Evolutionary conservation across 2,113 vertebrate species (phyloP).

Genomic region (Emydocephalus ijimae): DNA sequence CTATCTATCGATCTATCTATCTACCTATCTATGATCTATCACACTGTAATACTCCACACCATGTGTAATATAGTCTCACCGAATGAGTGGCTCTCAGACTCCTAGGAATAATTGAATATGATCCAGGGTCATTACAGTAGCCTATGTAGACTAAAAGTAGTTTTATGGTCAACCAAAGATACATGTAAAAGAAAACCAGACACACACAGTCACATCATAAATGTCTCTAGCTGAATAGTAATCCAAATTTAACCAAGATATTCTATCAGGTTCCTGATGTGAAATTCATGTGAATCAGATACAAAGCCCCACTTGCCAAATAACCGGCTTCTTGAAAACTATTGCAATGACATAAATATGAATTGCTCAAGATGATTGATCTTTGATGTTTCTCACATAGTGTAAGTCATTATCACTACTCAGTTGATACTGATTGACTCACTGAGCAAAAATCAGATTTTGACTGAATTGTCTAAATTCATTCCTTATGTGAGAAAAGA

Average conservation of each 20-base stretch:
- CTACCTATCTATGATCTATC: not conserved
- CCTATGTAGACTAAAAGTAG: not conserved
- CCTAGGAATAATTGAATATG: not conserved
- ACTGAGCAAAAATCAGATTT: not conserved
- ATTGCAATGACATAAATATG: not conserved
- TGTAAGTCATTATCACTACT: not conserved
- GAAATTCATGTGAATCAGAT: not conserved
- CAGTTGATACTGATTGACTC: not conserved
- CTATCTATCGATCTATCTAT: no score
- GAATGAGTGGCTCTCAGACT: not conserved
- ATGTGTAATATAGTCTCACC: not conserved
- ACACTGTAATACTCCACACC: not conserved
- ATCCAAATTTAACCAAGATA: not conserved
- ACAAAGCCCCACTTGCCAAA: not conserved
- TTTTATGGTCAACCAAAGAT: not conserved
- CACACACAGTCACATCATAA: not conserved
- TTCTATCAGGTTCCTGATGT: not conserved
- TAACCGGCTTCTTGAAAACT: not conserved
- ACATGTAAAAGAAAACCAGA: not conserved
- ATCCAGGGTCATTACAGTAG: not conserved
- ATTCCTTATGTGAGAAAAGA: not conserved
- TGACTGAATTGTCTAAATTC: not conserved
- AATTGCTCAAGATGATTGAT: not conserved
- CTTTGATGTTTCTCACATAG: not conserved
- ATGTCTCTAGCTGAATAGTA: not conserved